Percentiles rank a stretch among this genome's conserved stretches.
Conservation (phyloP, 2,888 invertebrate species). For the Sicus ferrugineus region DNA sequence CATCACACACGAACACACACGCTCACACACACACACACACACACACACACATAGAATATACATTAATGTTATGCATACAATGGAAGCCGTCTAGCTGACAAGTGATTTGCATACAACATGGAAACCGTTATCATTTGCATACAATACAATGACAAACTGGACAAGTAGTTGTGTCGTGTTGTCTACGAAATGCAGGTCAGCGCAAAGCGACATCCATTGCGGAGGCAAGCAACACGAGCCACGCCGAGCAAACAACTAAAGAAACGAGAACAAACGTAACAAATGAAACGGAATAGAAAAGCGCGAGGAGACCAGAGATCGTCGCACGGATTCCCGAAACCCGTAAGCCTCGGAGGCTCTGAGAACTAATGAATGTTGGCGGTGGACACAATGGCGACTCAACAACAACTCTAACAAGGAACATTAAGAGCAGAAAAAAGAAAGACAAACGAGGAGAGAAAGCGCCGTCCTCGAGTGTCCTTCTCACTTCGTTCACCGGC, state of each 20-base stretch:
- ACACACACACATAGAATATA: background rate
- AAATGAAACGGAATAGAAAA: background rate
- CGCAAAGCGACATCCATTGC: slow-evolving; percentile 45
- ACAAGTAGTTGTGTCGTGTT: slow-evolving; percentile 28
- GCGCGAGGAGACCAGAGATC: too few species aligned
- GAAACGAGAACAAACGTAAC: background rate
- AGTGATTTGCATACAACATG: slow-evolving; percentile 56
- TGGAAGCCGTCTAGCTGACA: slow-evolving; percentile 21
- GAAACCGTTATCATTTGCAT: slow-evolving; percentile 55
- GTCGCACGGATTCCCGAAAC: too few species aligned
- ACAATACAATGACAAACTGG: slow-evolving; percentile 40
- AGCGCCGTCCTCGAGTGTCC: too few species aligned
- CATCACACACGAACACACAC: background rate
- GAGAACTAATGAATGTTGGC: too few species aligned
- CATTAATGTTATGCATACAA: slow-evolving; percentile 11
- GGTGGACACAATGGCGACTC: background rate
- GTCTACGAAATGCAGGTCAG: slow-evolving; percentile 17
- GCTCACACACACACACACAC: slow-evolving; percentile 16
- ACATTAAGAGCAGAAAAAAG: background rate
- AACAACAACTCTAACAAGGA: background rate
- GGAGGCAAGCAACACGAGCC: slow-evolving; percentile 27
- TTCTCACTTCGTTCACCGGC: too few species aligned
- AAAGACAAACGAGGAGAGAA: background rate
- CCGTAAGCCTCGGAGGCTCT: too few species aligned
- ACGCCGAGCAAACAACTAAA: background rate